Evolutionary conservation across 2,797 vertebrate species (phyloP).

Genomic region (Leucoraja ocellata): DNA sequence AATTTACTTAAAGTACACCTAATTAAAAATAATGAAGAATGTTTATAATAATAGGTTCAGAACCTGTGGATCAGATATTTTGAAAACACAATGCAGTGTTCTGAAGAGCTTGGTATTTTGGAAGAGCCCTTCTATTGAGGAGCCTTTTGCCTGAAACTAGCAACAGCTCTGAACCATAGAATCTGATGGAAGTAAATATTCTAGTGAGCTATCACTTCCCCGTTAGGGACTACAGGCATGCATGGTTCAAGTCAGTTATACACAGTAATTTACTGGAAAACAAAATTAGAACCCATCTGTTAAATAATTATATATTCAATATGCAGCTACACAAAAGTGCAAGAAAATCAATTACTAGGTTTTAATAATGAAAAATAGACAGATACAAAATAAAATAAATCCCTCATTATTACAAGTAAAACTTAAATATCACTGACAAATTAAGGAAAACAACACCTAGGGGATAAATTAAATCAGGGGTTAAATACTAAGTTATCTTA

Average conservation of each 20-base stretch:
- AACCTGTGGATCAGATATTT: background rate
- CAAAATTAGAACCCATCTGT: background rate
- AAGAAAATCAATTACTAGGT: background rate
- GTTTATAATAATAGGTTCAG: background rate
- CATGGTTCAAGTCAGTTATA: background rate
- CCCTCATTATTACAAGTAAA: too few relatives aligned
- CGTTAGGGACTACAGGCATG: background rate
- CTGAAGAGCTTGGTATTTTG: background rate
- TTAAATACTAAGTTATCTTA: too few relatives aligned
- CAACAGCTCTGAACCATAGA: background rate
- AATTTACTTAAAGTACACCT: conserved; percentile 1
- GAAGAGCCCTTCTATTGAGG: background rate
- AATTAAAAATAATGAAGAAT: conserved; percentile 29
- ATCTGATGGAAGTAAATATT: background rate
- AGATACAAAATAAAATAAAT: background rate
- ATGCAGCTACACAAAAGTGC: background rate
- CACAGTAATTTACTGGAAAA: background rate
- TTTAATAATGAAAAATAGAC: background rate
- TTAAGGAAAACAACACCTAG: too few relatives aligned
- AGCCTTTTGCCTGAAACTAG: background rate
- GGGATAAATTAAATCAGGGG: too few relatives aligned
- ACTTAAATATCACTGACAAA: too few relatives aligned
- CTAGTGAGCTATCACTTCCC: background rate
- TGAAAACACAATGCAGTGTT: background rate
- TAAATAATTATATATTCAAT: background rate